Conservation (phyloP, 2,888 invertebrate species). For the Margaritifera margaritifera region DNA sequence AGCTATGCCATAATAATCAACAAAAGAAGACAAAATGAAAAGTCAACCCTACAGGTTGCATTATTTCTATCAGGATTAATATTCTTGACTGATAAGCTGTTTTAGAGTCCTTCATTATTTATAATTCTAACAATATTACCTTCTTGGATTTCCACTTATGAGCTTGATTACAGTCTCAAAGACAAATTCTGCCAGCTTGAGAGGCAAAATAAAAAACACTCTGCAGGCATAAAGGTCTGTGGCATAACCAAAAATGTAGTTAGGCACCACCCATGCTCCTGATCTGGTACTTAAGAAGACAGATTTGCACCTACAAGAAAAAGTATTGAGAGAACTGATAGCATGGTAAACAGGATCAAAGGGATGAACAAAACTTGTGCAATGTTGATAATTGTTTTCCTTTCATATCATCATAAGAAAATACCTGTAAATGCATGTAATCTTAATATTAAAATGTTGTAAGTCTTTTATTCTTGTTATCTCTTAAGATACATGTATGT, state of each 20-base stretch:
- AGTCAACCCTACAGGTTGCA: too few species aligned
- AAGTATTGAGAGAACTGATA: conserved; percentile 1
- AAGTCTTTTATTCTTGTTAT: too few species aligned
- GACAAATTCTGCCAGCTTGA: conserved; percentile 52
- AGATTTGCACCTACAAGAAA: conserved; percentile 56
- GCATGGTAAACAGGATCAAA: not conserved
- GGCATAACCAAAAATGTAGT: conserved; percentile 65
- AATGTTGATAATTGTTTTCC: not conserved
- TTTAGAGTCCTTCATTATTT: too few species aligned
- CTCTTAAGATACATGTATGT: too few species aligned
- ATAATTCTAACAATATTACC: conserved; percentile 26
- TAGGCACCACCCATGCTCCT: conserved; percentile 71
- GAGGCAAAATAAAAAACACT: conserved; percentile 61
- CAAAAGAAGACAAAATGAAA: too few species aligned
- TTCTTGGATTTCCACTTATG: conserved; percentile 59
- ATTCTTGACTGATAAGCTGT: too few species aligned
- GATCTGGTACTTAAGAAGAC: conserved; percentile 66
- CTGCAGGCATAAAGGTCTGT: conserved; percentile 66
- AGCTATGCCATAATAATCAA: too few species aligned
- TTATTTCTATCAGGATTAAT: too few species aligned
- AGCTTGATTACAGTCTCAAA: conserved; percentile 61
- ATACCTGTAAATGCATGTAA: too few species aligned
- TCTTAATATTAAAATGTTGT: too few species aligned
- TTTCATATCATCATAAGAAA: too few species aligned
- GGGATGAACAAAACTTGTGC: not conserved